A percentile compares a stretch with the other conserved stretches of the same genome.
Conservation (phyloP, 2,888 invertebrate genomes). For the Odontothrips loti region DNA sequence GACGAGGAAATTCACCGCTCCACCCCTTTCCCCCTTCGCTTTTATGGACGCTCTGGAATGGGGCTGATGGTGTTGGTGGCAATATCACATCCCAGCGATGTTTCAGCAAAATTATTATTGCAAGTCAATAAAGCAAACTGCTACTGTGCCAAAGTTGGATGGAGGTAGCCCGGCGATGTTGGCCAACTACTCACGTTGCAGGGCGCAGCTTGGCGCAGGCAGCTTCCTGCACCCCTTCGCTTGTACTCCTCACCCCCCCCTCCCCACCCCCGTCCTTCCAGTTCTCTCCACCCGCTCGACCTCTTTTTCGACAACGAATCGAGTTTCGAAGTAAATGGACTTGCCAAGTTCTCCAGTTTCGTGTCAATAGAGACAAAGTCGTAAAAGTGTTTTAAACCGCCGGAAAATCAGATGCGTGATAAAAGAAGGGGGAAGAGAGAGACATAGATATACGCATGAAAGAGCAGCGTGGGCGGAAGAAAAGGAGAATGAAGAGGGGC, state of each 20-base stretch:
- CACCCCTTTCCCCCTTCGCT: too few relatives aligned
- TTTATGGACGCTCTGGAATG: too few relatives aligned
- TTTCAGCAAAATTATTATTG: not conserved
- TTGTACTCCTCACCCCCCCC: not conserved
- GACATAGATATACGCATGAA: too few relatives aligned
- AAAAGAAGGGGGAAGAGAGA: too few relatives aligned
- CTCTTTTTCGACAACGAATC: constrained; percentile 8
- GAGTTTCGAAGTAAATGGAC: constrained; percentile 22
- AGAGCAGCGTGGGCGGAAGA: not conserved
- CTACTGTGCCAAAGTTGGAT: not conserved
- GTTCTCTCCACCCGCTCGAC: not conserved
- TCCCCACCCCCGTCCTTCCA: not conserved
- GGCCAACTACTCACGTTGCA: not conserved
- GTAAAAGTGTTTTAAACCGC: constrained; percentile 25
- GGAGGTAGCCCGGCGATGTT: not conserved
- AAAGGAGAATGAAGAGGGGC: not conserved
- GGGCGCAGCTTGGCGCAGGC: not conserved
- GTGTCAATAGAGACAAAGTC: constrained; percentile 16
- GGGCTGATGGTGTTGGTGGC: not conserved
- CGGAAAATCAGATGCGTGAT: constrained; percentile 8
- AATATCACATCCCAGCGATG: not conserved
- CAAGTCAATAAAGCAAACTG: constrained; percentile 8
- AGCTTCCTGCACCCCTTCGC: too few relatives aligned
- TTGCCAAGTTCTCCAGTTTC: constrained; percentile 20
- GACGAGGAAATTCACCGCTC: too few relatives aligned